Conservation (phyloP, 2,888 invertebrate genomes). For the Eupithecia abbreviata region DNA sequence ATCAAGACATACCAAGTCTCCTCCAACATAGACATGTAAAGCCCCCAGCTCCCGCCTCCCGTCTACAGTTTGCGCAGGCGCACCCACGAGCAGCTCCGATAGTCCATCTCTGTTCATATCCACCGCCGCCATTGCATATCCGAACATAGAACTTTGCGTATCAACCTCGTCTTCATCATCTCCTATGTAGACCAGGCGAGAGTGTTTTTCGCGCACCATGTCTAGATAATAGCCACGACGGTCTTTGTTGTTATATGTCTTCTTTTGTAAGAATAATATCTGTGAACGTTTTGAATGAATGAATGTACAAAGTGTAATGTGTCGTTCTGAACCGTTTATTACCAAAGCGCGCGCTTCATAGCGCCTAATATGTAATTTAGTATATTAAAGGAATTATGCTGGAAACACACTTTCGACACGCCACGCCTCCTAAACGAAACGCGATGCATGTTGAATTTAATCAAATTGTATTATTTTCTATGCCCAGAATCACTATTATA, state of each 20-base stretch:
- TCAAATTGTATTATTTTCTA: too few relatives aligned
- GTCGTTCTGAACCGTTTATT: too few relatives aligned
- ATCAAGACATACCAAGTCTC: slow-evolving; percentile 45
- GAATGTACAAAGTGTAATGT: too few relatives aligned
- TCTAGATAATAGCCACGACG: not conserved
- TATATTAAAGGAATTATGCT: too few relatives aligned
- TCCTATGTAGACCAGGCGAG: slow-evolving; percentile 25
- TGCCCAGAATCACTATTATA: too few relatives aligned
- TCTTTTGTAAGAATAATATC: slow-evolving; percentile 5
- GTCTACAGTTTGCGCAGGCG: slow-evolving; percentile 70
- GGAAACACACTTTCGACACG: too few relatives aligned
- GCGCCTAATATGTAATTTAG: too few relatives aligned
- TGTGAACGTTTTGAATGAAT: not conserved
- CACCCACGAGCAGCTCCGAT: slow-evolving; percentile 85
- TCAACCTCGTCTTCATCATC: slow-evolving; percentile 4
- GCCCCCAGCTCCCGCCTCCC: slow-evolving; percentile 77
- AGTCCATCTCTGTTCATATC: slow-evolving; percentile 81
- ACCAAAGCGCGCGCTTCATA: too few relatives aligned
- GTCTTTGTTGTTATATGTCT: not conserved
- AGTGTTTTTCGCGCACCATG: not conserved
- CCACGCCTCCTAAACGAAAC: too few relatives aligned
- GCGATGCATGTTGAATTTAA: too few relatives aligned
- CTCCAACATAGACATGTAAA: slow-evolving; percentile 75
- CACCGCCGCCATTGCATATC: slow-evolving; percentile 72
- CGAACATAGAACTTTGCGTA: slow-evolving; percentile 82